Evolutionary conservation across 2,113 vertebrate species (phyloP).

Genomic region (Thryonomys swinderianus): DNA sequence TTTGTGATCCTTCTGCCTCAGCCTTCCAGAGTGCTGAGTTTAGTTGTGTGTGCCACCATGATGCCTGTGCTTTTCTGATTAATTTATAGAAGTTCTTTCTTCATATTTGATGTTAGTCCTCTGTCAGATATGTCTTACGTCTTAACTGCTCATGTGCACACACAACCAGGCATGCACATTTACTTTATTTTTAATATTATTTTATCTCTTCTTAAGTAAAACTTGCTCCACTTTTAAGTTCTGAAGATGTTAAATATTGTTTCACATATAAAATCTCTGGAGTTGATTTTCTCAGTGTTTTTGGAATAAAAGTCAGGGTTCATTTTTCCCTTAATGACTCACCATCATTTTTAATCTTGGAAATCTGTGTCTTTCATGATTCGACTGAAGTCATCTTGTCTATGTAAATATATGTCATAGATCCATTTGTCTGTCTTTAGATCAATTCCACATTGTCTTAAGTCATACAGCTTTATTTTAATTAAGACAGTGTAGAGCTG

Average conservation of each 20-base stretch:
- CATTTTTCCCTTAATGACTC: not conserved
- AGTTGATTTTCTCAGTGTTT: not conserved
- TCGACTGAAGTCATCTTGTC: not conserved
- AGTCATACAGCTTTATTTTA: not conserved
- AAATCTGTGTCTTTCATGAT: not conserved
- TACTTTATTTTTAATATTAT: not conserved
- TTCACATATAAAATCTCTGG: not conserved
- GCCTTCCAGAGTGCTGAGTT: not conserved
- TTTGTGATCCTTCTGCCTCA: not conserved
- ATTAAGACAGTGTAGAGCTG: not conserved
- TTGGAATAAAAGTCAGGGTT: not conserved
- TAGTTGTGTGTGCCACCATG: not conserved
- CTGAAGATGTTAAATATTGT: not conserved
- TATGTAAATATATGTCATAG: not conserved
- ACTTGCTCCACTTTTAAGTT: not conserved
- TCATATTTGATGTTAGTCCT: not conserved
- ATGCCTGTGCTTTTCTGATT: not conserved
- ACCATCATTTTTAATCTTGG: not conserved
- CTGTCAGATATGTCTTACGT: not conserved
- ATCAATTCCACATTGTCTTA: not conserved
- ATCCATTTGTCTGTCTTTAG: not conserved
- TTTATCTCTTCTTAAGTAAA: not conserved
- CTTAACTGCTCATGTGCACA: accelerated
- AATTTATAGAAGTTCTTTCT: not conserved
- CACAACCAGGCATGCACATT: not conserved